A percentile compares a stretch with the other conserved stretches of the same genome.
Conservation (phyloP, 2,888 invertebrate species). For the Lamellibrachia satsuma region DNA sequence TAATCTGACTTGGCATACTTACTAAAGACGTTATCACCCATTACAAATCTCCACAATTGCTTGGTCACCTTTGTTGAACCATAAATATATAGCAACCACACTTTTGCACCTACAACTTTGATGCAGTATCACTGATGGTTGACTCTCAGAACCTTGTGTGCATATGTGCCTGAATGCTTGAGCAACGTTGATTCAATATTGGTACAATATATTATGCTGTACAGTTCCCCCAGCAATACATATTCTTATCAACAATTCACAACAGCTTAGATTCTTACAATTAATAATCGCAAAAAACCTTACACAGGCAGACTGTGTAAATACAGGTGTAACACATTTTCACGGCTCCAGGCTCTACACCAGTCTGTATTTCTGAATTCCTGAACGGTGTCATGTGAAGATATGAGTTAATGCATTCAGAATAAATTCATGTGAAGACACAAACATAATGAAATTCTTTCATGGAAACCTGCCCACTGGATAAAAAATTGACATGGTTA, state of each 20-base stretch:
- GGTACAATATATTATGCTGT: neutral
- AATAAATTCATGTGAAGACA: too few relatives aligned
- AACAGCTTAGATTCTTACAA: neutral
- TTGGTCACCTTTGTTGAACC: neutral
- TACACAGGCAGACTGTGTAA: neutral
- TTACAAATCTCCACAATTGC: neutral
- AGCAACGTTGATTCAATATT: neutral
- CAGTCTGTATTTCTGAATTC: neutral
- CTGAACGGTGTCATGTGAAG: too few relatives aligned
- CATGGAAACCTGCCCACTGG: too few relatives aligned
- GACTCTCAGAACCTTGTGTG: neutral
- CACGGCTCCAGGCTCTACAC: neutral
- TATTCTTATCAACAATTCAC: neutral
- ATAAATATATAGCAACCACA: neutral
- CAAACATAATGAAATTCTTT: too few relatives aligned
- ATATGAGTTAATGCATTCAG: too few relatives aligned
- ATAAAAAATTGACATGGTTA: too few relatives aligned
- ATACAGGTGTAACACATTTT: neutral
- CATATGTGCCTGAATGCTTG: neutral
- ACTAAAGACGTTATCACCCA: neutral
- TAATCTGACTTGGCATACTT: neutral
- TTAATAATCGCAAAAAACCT: neutral
- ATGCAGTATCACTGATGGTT: neutral
- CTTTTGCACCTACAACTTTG: neutral
- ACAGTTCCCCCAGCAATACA: neutral